These are phyloP conservation scores for Caenorhabditis parvicauda DNA, from an alignment of 2,888 invertebrate genomes.

Conservation along the genomic window DNA sequence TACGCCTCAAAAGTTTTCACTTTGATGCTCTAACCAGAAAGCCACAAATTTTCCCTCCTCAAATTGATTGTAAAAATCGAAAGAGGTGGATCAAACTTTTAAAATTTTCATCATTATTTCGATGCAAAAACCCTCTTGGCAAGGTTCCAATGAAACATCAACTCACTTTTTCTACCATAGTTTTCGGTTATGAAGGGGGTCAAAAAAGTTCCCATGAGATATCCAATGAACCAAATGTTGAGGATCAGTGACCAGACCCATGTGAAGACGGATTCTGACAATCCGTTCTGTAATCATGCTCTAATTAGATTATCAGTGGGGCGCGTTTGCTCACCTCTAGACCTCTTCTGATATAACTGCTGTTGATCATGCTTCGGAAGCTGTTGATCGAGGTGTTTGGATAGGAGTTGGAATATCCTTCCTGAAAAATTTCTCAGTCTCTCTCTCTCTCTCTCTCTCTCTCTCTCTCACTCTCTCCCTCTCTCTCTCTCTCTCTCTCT, in stretches of 20 bases:
- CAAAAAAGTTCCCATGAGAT: constrained; percentile 36
- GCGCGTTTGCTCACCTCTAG: constrained; percentile 1
- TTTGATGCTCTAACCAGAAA: no score
- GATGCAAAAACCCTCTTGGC: no score
- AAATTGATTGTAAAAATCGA: no score
- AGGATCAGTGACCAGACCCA: constrained; percentile 43
- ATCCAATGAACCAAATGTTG: constrained; percentile 50
- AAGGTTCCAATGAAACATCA: no score
- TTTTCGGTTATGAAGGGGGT: constrained; percentile 29
- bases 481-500: no score
- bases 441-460: no score
- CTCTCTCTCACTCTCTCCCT: no score
- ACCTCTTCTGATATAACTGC: constrained; percentile 32
- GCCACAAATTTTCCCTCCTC: no score
- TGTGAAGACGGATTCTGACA: constrained; percentile 28
- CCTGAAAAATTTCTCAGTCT: constrained; percentile 26
- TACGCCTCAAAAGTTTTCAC: not conserved
- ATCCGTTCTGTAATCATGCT: constrained; percentile 20
- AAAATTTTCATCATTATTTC: no score
- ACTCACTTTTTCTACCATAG: constrained; percentile 27
- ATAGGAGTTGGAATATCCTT: constrained; percentile 47
- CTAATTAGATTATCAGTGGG: no score
- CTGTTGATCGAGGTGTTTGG: constrained; percentile 42
- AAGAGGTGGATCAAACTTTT: no score
- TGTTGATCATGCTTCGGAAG: constrained; percentile 37